Percentiles rank a stretch among this genome's conserved stretches.
phyloP scores from a whole-genome alignment of 92 coral and sea anemone genomes.

The Epizoanthus ramosus region DNA sequence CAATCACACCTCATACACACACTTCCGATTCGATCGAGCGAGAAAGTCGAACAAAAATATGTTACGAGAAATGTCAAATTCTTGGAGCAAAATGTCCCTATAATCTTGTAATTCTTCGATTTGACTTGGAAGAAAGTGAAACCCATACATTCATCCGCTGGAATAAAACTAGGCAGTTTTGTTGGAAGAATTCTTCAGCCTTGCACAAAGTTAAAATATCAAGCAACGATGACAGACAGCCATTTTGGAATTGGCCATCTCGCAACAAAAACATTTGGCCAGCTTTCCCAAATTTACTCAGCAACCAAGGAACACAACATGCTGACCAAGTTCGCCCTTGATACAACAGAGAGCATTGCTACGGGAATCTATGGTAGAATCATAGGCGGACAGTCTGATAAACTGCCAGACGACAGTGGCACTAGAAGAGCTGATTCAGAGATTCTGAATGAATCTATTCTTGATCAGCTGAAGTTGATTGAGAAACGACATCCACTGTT shows the following conservation, averaged over 20 bases:
- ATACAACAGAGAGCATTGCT: slow-evolving; percentile 26
- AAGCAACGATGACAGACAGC: slow-evolving; percentile 14
- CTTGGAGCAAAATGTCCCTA: not conserved
- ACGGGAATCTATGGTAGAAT: slow-evolving; percentile 19
- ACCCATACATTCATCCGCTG: not conserved
- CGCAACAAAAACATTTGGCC: slow-evolving; percentile 11
- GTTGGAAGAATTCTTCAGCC: not conserved
- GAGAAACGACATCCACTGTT: slow-evolving; percentile 21
- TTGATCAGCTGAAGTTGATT: not conserved
- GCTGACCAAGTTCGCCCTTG: slow-evolving; percentile 22
- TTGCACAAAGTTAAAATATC: not conserved
- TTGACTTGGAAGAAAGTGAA: not conserved
- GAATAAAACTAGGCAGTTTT: not conserved
- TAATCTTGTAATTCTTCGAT: not conserved
- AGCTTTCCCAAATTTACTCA: slow-evolving; percentile 4
- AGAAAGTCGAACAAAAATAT: too few species aligned
- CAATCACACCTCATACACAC: too few species aligned
- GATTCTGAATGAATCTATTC: not conserved
- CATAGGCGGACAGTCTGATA: not conserved
- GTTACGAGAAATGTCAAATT: too few species aligned
- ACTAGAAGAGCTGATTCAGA: not conserved
- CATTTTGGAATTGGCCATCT: not conserved
- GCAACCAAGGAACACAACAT: slow-evolving; percentile 23
- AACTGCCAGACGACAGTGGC: not conserved
- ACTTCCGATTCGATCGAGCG: too few species aligned